phyloP scores from a whole-genome alignment of 2,888 invertebrate species.

The Adineta ricciae region DNA sequence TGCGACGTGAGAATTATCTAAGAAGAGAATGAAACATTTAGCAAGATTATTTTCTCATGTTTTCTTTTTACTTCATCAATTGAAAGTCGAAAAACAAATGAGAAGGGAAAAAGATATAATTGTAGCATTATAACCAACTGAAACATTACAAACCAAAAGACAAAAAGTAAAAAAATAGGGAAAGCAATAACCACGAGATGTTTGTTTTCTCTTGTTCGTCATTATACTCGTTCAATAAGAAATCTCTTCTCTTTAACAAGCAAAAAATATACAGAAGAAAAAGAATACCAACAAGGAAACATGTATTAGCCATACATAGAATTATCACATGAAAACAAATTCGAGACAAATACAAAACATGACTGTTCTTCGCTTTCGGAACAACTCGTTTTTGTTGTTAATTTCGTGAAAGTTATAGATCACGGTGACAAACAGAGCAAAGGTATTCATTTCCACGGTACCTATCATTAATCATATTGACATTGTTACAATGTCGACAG shows the following conservation, averaged over 20 bases:
- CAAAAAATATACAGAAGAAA: background rate
- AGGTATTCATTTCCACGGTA: background rate
- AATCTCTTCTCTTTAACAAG: background rate
- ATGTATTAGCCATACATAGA: background rate
- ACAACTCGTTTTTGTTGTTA: background rate
- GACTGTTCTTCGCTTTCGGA: background rate
- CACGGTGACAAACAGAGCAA: background rate
- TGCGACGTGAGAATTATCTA: background rate
- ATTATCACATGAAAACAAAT: background rate
- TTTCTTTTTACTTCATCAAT: background rate
- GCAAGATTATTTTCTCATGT: background rate
- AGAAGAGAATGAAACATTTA: background rate
- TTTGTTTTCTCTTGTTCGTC: background rate
- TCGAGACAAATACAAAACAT: background rate
- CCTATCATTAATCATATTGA: background rate
- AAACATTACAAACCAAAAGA: background rate
- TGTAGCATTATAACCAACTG: background rate
- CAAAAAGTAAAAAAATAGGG: background rate
- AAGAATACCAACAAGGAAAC: background rate
- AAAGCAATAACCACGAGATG: background rate
- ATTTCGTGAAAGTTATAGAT: background rate
- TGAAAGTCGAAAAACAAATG: background rate
- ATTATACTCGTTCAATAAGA: background rate
- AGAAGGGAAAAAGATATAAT: background rate
- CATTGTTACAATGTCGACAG: background rate